Base-by-base conservation (phyloP, 2,797 vertebrate species). In the Peromyscus aztecus region DNA sequence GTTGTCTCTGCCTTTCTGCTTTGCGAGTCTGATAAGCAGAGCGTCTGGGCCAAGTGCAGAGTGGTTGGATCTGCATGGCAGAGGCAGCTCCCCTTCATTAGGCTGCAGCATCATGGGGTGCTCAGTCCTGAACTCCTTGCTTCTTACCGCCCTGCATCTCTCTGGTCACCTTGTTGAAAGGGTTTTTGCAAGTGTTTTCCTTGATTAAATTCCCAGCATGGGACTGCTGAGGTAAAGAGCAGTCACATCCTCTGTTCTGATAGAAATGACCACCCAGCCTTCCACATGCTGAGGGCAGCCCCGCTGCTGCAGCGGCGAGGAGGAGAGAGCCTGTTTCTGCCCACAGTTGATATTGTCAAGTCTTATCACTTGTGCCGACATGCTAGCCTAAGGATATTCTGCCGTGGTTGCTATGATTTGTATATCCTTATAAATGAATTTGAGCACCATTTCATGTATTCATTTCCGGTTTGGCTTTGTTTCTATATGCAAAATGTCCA, bases 121-220 rank as follows among this genome's bases (percentile, higher is more conserved):
- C 37, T 43, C 67, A 40, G 24, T 12, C 19, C 29, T 29, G 63
- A 27, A 61, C 24, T 11, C 55, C 86, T 27, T 73, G 19, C 49
- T 43, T 34, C 24, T 43, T 75, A 61, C 40, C 17, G 8, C 13
- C 75, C 19, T 63, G 17, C 29, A 14, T 19, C 19, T 81, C 31
- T 43, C 34, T 31, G n/a, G 6, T 63, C 29, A 43, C 29, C 9
- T 65, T 8, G 14, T 23, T 55, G 40, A 81, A 40, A 63, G 49
- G 37, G 29, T 17, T 86, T 80, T 59, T 65, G 31, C 49, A 87
- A 91, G 13, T 55, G 55, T 83, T 95, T 86, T 63, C 57, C 75
- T 75, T 3, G 43, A 13, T 80, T 78, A 89, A 86, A 73, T 85
- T 81, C 43, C 75, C 31, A 73, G 81, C 7, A 16, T 55, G 31